A percentile compares a stretch with the other conserved stretches of the same genome.
Conservation (phyloP, 2,797 vertebrate species). For the Rhabdophis nuchalis region DNA sequence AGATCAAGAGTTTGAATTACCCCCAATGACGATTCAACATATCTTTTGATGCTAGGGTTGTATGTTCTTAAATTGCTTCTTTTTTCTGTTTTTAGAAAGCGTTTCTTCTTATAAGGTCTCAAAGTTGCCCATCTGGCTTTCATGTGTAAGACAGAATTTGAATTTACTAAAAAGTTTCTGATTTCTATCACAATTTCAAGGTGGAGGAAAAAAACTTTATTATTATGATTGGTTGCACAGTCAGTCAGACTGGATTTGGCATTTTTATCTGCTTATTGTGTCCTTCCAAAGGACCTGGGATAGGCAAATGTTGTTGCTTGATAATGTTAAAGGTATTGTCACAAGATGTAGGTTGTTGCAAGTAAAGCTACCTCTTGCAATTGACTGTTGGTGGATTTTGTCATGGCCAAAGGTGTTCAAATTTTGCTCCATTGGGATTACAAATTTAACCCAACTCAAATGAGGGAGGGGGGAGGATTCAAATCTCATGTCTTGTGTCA, state of each 20-base stretch:
- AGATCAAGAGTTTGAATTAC: neutral
- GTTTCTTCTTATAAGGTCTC: neutral
- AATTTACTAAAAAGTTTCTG: neutral
- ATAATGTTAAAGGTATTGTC: neutral
- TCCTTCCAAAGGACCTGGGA: neutral
- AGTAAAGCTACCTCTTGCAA: neutral
- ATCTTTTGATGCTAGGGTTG: neutral
- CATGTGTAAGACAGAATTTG: neutral
- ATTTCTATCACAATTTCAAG: neutral
- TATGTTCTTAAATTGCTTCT: neutral
- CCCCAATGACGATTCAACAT: neutral
- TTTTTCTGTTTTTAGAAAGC: neutral
- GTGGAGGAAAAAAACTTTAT: neutral
- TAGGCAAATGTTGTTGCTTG: neutral
- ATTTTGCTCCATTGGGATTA: neutral
- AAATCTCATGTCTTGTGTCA: neutral
- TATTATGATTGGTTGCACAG: neutral
- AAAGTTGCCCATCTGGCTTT: neutral
- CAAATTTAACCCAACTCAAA: neutral
- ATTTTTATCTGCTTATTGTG: neutral
- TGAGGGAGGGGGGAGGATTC: neutral
- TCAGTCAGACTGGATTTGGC: neutral
- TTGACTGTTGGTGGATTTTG: neutral
- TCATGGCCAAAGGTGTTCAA: neutral
- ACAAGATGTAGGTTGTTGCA: neutral